phyloP scores from a whole-genome alignment of 2,888 invertebrate genomes.

The Ectobius pallidus region DNA sequence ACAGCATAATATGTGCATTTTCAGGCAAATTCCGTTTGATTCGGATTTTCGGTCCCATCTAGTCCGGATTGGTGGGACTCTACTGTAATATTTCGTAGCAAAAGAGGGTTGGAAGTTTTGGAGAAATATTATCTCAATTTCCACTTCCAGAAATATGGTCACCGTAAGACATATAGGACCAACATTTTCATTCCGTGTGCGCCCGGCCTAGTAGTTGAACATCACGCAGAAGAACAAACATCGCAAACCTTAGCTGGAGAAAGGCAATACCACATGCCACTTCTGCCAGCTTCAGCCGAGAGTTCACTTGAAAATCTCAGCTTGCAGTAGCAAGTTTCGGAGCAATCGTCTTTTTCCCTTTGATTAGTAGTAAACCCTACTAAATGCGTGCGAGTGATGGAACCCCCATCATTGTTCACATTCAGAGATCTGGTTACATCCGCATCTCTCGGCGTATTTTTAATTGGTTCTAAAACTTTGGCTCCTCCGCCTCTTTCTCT shows the following conservation, averaged over 20 bases:
- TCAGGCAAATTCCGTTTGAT: no score
- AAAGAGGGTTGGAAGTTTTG: no score
- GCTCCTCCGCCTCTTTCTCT: conserved; percentile 4
- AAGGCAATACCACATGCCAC: background rate
- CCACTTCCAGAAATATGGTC: no score
- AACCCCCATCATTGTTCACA: background rate
- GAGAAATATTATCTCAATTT: no score
- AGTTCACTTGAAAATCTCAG: background rate
- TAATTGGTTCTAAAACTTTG: conserved; percentile 34
- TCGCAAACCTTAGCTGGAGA: background rate
- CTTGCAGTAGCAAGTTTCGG: background rate
- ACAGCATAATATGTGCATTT: no score
- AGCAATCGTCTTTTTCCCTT: conserved; percentile 2
- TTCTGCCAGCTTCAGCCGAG: background rate
- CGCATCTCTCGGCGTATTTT: conserved; percentile 12
- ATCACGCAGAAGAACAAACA: no score
- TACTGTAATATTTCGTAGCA: no score
- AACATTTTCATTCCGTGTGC: no score
- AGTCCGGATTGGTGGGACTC: no score
- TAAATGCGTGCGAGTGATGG: background rate
- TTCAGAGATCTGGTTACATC: background rate
- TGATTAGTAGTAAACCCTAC: conserved; percentile 14
- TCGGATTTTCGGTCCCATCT: no score
- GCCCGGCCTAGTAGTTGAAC: no score
- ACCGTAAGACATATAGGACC: no score